phyloP scores from a whole-genome alignment of 2,797 vertebrate genomes.

The Anisognathus igniventris region DNA sequence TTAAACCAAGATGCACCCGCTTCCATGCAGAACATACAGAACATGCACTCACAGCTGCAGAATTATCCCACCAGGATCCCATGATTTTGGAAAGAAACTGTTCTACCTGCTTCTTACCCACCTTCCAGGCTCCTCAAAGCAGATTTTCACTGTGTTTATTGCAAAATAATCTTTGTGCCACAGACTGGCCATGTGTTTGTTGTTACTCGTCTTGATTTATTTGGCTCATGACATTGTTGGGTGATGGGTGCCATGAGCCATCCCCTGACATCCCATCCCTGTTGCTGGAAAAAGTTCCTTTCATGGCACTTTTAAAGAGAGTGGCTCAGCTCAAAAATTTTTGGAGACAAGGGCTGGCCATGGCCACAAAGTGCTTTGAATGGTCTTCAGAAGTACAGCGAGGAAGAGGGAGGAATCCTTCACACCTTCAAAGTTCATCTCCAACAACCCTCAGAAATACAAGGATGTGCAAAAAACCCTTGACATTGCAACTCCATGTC shows the following conservation, averaged over 20 bases:
- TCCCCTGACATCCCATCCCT: background rate
- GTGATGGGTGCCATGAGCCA: background rate
- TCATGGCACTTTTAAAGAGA: background rate
- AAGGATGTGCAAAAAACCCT: background rate
- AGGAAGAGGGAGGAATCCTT: background rate
- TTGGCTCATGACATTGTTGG: background rate
- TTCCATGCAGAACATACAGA: background rate
- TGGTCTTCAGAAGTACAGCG: background rate
- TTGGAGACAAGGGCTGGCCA: accelerated
- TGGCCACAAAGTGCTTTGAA: background rate
- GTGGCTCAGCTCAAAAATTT: background rate
- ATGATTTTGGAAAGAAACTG: background rate
- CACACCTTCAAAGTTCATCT: background rate
- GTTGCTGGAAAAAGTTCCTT: background rate
- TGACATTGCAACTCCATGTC: background rate
- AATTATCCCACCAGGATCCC: background rate
- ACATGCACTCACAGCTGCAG: background rate
- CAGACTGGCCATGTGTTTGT: accelerated
- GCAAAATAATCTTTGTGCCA: background rate
- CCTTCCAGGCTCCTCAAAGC: background rate
- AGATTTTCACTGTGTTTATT: background rate
- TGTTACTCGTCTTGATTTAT: background rate
- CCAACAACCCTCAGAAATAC: background rate
- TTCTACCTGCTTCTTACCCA: background rate
- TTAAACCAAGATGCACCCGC: background rate